A percentile compares a stretch with the other conserved stretches of the same genome.
These are phyloP conservation scores for Clarias gariepinus DNA, from an alignment of 2,113 vertebrate genomes.

Conservation along the genomic window DNA sequence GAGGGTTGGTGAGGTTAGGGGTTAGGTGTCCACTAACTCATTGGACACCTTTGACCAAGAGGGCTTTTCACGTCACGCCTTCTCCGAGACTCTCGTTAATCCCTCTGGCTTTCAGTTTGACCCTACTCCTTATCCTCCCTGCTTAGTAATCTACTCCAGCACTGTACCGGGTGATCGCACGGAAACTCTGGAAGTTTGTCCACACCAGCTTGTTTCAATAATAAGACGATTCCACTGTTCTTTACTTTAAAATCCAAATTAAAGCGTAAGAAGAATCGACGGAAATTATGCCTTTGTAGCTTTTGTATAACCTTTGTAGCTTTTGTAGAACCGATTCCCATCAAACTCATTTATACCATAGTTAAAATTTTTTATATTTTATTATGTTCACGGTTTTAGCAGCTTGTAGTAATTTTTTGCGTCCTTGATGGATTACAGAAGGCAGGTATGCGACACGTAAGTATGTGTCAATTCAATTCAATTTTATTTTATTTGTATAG, in stretches of 20 bases:
- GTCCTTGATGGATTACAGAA: not conserved
- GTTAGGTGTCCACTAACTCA: not conserved
- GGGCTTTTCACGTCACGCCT: slow-evolving; percentile 19
- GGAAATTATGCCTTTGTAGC: too few relatives aligned
- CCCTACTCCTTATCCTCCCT: not conserved
- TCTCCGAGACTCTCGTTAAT: not conserved
- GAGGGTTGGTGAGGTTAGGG: not conserved
- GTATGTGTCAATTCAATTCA: too few relatives aligned
- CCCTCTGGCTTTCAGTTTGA: not conserved
- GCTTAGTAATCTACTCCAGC: not conserved
- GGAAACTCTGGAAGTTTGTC: not conserved
- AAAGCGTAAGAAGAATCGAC: too few relatives aligned
- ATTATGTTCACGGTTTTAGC: not conserved
- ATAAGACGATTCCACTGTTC: not conserved
- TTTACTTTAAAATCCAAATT: too few relatives aligned
- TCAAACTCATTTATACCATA: not conserved
- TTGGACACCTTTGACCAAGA: not conserved
- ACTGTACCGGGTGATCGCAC: not conserved
- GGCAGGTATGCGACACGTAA: not conserved
- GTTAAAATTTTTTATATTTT: not conserved
- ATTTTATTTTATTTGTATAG: too few relatives aligned
- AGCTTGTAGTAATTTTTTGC: not conserved
- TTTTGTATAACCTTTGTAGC: too few relatives aligned
- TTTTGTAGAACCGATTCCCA: too few relatives aligned
- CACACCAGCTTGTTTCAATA: too few relatives aligned